A percentile compares a stretch with the other conserved stretches of the same genome.
These are phyloP conservation scores for Acronicta psi DNA, from an alignment of 2,888 invertebrate species.

Conservation along the genomic window DNA sequence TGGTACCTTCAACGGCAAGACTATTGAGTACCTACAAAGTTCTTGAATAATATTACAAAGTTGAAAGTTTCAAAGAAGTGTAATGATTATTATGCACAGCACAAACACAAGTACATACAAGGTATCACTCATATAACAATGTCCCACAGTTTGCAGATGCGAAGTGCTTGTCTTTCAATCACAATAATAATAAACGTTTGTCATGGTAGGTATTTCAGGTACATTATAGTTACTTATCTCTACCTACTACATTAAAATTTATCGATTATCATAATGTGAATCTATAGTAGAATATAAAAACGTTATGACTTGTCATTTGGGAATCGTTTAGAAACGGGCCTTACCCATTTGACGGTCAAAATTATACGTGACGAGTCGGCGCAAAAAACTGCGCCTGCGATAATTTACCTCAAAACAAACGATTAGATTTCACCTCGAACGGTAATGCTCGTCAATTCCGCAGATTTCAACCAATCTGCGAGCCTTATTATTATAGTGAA, in stretches of 20 bases:
- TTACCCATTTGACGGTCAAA: slow-evolving; percentile 7
- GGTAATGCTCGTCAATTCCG: slow-evolving; percentile 8
- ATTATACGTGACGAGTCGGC: slow-evolving; percentile 4
- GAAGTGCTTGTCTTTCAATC: slow-evolving; percentile 8
- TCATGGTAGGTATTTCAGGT: slow-evolving; percentile 1
- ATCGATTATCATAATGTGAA: slow-evolving; percentile 21
- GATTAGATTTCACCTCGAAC: slow-evolving; percentile 2
- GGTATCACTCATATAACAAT: slow-evolving; percentile 25
- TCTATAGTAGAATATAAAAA: slow-evolving; percentile 8
- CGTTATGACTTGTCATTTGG: slow-evolving; percentile 9
- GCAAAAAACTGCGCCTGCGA: slow-evolving; percentile 17
- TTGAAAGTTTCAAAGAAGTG: slow-evolving; percentile 21
- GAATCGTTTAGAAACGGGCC: neutral
- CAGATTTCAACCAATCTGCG: neutral
- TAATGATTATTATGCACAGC: slow-evolving; percentile 29
- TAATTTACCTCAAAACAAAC: neutral
- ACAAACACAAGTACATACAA: slow-evolving; percentile 37
- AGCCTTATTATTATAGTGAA: neutral
- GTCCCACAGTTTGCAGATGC: slow-evolving; percentile 5
- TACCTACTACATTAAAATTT: slow-evolving; percentile 16
- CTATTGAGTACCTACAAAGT: neutral
- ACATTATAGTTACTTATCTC: slow-evolving; percentile 20
- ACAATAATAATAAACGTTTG: neutral
- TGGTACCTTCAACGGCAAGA: neutral
- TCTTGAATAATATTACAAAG: slow-evolving; percentile 12